These are phyloP conservation scores for Prunella himalayana DNA, from an alignment of 2,113 vertebrate genomes.

Conservation along the genomic window DNA sequence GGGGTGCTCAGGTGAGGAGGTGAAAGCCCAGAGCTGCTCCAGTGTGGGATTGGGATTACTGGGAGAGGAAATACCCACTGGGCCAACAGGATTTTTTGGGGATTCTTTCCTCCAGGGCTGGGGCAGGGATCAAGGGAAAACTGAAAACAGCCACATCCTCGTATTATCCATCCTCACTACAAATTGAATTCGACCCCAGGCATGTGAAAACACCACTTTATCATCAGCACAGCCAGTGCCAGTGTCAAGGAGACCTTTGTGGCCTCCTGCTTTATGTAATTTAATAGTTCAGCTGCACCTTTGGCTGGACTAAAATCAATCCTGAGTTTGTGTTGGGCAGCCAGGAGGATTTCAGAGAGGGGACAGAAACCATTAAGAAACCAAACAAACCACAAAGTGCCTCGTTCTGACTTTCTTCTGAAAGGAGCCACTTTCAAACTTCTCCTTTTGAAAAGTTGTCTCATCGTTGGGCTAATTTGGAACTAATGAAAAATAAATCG, in stretches of 20 bases:
- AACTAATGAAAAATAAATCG: not conserved
- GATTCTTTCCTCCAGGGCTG: not conserved
- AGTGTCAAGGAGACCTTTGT: not conserved
- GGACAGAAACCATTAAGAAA: slow-evolving; percentile 36
- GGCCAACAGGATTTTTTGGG: not conserved
- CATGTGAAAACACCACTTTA: not conserved
- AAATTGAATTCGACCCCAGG: not conserved
- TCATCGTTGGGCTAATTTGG: not conserved
- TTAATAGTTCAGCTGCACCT: not conserved
- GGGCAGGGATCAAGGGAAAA: not conserved
- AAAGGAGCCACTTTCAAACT: not conserved
- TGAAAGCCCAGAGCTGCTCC: fast-evolving
- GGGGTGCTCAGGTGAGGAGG: fast-evolving
- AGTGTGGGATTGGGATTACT: fast-evolving
- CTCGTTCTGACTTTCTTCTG: not conserved
- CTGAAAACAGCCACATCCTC: not conserved
- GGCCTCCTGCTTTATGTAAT: not conserved
- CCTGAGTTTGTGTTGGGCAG: fast-evolving
- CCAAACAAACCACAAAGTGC: slow-evolving; percentile 47
- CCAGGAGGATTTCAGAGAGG: not conserved
- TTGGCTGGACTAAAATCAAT: not conserved
- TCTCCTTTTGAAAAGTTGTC: slow-evolving; percentile 19
- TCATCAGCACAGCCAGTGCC: not conserved
- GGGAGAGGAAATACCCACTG: not conserved
- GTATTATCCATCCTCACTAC: not conserved